Percentiles rank a stretch among this genome's conserved stretches.
These are phyloP conservation scores for Rallus crepitans DNA, from an alignment of 2,797 vertebrate genomes.

Conservation along the genomic window DNA sequence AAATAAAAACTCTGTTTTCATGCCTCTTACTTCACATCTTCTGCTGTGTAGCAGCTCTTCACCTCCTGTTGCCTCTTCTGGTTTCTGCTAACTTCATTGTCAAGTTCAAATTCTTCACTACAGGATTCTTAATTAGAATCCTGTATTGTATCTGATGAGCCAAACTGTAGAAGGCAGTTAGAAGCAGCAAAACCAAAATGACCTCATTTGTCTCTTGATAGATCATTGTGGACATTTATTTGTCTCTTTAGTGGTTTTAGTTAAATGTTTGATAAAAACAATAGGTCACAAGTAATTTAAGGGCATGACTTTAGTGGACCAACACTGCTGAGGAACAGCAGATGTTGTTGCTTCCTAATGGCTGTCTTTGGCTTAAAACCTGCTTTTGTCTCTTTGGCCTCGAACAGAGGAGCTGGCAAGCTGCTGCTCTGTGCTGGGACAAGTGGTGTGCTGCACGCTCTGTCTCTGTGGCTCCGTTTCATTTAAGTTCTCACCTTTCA, in stretches of 20 bases:
- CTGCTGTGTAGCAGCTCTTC: neutral
- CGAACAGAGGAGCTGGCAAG: neutral
- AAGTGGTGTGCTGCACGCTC: neutral
- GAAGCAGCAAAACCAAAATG: neutral
- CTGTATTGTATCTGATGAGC: neutral
- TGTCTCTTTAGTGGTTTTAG: neutral
- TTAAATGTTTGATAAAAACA: neutral
- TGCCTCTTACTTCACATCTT: neutral
- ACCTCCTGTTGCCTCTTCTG: neutral
- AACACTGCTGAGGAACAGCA: neutral
- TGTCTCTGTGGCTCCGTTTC: neutral
- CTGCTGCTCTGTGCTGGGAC: neutral
- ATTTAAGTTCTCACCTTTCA: neutral
- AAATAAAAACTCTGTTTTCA: neutral
- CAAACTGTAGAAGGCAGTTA: neutral
- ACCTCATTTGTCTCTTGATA: neutral
- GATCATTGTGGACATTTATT: fast-evolving
- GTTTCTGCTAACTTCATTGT: constrained; percentile 3
- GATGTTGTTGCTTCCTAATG: neutral
- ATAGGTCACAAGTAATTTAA: fast-evolving
- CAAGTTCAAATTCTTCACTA: neutral
- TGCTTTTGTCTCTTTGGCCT: neutral
- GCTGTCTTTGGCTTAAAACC: neutral
- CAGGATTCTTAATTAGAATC: neutral
- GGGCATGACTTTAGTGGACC: neutral